phyloP scores from a whole-genome alignment of 2,113 vertebrate species.

The Triplophysa rosa region DNA sequence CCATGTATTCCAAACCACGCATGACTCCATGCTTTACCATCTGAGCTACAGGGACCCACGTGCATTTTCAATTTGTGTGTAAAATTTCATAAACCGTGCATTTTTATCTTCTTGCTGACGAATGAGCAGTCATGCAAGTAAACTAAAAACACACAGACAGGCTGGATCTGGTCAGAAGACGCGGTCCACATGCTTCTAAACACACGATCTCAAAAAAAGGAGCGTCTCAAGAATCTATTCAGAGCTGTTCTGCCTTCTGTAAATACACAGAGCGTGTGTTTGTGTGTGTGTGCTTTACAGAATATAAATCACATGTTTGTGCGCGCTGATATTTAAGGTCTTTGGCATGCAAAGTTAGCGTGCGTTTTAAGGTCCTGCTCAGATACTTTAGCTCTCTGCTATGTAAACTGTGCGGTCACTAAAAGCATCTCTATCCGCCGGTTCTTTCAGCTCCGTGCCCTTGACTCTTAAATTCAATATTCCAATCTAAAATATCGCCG shows the following conservation, averaged over 20 bases:
- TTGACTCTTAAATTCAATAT: conserved; percentile 27
- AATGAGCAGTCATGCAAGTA: background rate
- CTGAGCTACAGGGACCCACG: too few relatives aligned
- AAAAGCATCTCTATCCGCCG: conserved; percentile 34
- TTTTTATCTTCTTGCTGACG: background rate
- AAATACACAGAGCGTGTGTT: conserved; percentile 13
- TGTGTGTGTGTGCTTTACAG: conserved; percentile 8
- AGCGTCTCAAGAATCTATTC: background rate
- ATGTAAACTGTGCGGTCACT: conserved; percentile 45
- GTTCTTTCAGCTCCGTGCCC: conserved; percentile 13
- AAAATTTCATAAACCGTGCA: background rate
- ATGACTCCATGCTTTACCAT: too few relatives aligned
- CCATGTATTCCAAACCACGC: too few relatives aligned
- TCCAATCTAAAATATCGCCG: background rate
- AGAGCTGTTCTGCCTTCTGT: conserved; percentile 7
- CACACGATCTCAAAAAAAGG: background rate
- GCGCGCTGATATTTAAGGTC: conserved; percentile 11
- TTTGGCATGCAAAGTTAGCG: conserved; percentile 16
- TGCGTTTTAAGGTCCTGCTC: conserved; percentile 35
- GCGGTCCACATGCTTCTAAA: background rate
- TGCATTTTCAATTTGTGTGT: too few relatives aligned
- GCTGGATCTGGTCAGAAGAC: background rate
- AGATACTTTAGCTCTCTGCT: conserved; percentile 27
- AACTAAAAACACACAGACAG: conserved; percentile 8
- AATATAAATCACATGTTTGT: too few relatives aligned